Percentiles rank a stretch among this genome's conserved stretches.
Evolutionary conservation across 2,113 vertebrate genomes (phyloP).

Genomic region (Hydropotes inermis): DNA sequence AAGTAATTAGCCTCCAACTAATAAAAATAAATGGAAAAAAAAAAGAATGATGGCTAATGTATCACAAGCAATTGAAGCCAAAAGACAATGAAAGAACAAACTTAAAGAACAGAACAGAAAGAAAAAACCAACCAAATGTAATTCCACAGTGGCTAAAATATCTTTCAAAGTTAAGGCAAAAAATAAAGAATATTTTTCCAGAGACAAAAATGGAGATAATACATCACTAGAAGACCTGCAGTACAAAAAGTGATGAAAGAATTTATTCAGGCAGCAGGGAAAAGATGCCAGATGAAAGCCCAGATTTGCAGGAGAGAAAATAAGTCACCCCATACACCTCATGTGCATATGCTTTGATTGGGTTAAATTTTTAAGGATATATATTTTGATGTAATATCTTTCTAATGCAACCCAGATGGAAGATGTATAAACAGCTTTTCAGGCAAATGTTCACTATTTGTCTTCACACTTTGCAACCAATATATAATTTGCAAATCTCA

Average conservation of each 20-base stretch:
- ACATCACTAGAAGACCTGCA: background rate
- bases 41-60: background rate
- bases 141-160: background rate
- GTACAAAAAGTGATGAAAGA: background rate
- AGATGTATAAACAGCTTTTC: background rate
- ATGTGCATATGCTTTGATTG: background rate
- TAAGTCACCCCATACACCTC: background rate
- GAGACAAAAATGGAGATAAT: conserved; percentile 2
- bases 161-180: background rate
- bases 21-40: background rate
- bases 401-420: background rate
- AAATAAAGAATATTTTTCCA: background rate
- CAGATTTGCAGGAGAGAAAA: background rate
- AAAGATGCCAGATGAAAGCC: background rate
- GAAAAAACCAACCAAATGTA: background rate
- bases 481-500: background rate
- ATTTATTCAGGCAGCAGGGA: background rate
- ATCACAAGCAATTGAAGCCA: background rate
- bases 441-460: background rate
- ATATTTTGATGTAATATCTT: background rate
- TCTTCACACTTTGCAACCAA: background rate
- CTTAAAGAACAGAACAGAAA: background rate
- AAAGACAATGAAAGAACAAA: background rate
- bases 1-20: no score
- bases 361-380: background rate